phyloP scores from a whole-genome alignment of 2,797 vertebrate species.

The Lagorchestes hirsutus region DNA sequence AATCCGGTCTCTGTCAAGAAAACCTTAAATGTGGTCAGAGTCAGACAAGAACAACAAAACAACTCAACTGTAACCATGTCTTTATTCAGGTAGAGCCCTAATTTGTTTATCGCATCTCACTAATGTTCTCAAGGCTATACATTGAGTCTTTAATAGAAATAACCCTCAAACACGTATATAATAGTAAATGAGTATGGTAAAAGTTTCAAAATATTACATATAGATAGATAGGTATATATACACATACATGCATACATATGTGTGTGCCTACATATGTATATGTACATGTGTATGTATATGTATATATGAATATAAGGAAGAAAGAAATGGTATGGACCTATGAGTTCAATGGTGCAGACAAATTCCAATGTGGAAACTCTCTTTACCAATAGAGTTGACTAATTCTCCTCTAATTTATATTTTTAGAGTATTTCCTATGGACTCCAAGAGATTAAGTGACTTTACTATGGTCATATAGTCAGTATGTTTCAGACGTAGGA shows the following conservation, averaged over 20 bases:
- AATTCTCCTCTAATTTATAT: not conserved
- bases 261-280: no score
- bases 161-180: not conserved
- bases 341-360: not conserved
- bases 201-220: not conserved
- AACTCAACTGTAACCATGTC: not conserved
- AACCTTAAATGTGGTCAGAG: no score
- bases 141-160: not conserved
- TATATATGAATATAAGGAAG: not conserved
- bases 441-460: not conserved
- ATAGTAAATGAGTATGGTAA: not conserved
- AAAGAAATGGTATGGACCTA: not conserved
- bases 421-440: not conserved
- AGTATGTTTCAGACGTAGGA: not conserved
- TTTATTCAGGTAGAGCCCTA: not conserved
- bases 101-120: not conserved
- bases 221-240: no score
- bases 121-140: not conserved
- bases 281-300: no score
- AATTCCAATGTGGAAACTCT: not conserved
- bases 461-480: not conserved
- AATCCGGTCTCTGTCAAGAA: no score
- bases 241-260: no score
- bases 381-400: no score
- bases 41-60: no score